phyloP scores from a whole-genome alignment of 53 echinoderm and acorn worm genomes.

The Hippasteria phrygiana region DNA sequence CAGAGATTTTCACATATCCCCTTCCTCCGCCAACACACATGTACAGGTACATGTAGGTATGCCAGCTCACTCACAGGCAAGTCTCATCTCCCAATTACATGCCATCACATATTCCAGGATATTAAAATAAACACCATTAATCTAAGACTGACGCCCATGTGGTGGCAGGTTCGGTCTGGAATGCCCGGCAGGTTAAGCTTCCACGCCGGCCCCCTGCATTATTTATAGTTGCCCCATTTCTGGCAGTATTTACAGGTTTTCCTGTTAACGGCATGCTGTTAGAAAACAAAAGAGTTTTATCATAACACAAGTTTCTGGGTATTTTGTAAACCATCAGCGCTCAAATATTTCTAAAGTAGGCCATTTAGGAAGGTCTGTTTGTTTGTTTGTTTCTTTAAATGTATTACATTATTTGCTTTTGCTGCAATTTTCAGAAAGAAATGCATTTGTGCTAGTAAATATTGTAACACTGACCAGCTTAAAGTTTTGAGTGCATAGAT shows the following conservation, averaged over 20 bases:
- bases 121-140: slow-evolving; percentile 65
- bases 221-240: slow-evolving; percentile 9
- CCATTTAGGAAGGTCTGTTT: not conserved
- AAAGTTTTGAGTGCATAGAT: too few relatives aligned
- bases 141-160: slow-evolving; percentile 34
- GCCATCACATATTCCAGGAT: slow-evolving; percentile 53
- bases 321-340: not conserved
- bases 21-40: too few relatives aligned
- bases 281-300: not conserved
- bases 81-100: slow-evolving; percentile 22
- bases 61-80: too few relatives aligned
- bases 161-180: not conserved
- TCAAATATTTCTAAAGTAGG: not conserved
- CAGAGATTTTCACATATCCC: too few relatives aligned
- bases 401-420: too few relatives aligned
- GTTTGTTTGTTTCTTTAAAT: too few relatives aligned
- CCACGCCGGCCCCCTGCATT: not conserved
- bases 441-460: too few relatives aligned
- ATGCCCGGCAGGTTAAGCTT: not conserved
- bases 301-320: not conserved
- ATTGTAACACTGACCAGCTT: too few relatives aligned
- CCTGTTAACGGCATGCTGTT: slow-evolving; percentile 2
- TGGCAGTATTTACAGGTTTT: not conserved
- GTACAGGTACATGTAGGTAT: too few relatives aligned
- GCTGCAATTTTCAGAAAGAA: too few relatives aligned